Conservation (phyloP, 2,797 vertebrate genomes). For the Chelon auratus region DNA sequence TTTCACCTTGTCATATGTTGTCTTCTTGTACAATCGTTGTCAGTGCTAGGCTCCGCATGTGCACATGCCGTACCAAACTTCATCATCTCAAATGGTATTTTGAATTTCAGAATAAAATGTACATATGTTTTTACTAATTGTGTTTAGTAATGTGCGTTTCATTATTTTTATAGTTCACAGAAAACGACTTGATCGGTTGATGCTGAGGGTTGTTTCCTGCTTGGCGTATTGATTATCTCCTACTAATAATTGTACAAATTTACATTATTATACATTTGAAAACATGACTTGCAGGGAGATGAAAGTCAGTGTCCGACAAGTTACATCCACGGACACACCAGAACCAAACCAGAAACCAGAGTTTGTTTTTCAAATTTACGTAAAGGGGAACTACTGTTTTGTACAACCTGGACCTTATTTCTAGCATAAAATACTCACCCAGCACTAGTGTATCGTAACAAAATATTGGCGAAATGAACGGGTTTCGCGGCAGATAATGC, state of each 20-base stretch:
- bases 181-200: not conserved
- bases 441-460: no score
- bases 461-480: no score
- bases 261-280: not conserved
- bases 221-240: not conserved
- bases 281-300: no score
- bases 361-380: no score
- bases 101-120: slow-evolving; percentile 25
- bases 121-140: not conserved
- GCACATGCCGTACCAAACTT: not conserved
- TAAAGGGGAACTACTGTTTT: no score
- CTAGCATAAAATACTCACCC: no score
- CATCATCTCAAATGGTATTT: not conserved
- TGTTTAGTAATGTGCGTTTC: not conserved
- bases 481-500: no score
- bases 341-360: no score
- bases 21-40: not conserved
- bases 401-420: no score
- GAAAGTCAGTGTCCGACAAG: no score
- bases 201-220: not conserved
- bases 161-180: not conserved
- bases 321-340: no score
- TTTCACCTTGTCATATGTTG: not conserved
- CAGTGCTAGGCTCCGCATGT: not conserved
- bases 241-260: not conserved